Base-by-base conservation (phyloP, 2,888 invertebrate genomes). In the Xylota segnis region DNA sequence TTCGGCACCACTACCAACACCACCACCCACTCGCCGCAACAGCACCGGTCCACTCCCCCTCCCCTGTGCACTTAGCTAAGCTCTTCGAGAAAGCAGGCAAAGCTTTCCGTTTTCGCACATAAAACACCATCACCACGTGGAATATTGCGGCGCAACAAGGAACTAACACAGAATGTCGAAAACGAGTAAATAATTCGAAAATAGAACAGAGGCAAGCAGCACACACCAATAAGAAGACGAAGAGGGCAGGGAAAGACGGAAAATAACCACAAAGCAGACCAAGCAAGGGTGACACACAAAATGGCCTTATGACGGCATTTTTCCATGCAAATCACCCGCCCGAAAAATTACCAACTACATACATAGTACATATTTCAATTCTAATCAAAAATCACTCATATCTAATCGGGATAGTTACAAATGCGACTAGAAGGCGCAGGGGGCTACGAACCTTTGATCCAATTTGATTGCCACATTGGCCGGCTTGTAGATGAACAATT, bases 391-490 rank as follows among this genome's bases (percentile, higher is more conserved):
- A 50, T 23, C 3, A 4, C 0, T 23, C 14, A 0, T 27, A 59
- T 40, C 37, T 59, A 40, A 59, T 34, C 40, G n/a, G 14, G 4
- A 14, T 4, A 4, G 14, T 14, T 5, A 14, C n/a, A 43, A 14
- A n/a, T 40, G 32, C 50, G 58, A 34, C 27, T 45, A 29, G 32
- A 58, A 68, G 68, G 68, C 6, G 14, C 2, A n/a, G 3, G 3
- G 0, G 3, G 0, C 23, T 89, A 91, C 92, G 87, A 89, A 97
- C 97, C 96, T 97, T 97, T 87, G 97, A 96, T 89, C 97, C 97
- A 90, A 98, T 97, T 93, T 98, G 97, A 92, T 97, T 97, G 88
- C 97, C 97, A 92, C 97, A 97, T 92, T 97, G 97, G 82, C 97
- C 97, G 83, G 96, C 97, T 92, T 97, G 97, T 87, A 97, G 93